Evolutionary conservation across 2,797 vertebrate genomes (phyloP).

Genomic region (Anniella stebbinsi): DNA sequence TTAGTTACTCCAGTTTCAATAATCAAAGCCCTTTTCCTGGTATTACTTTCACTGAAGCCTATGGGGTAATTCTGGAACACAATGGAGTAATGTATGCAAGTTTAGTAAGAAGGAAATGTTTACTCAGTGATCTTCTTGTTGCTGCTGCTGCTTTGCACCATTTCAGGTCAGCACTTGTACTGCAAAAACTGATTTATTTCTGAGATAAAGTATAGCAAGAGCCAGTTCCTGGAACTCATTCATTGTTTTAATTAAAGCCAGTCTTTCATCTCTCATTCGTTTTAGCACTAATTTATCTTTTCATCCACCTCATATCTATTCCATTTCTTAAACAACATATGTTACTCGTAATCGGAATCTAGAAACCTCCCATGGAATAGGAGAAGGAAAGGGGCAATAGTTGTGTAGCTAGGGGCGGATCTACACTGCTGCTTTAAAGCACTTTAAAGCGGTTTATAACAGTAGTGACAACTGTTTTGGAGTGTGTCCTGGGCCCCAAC

Average conservation of each 20-base stretch:
- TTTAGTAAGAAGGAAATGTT: background rate
- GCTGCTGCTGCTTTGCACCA: background rate
- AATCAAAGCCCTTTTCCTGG: background rate
- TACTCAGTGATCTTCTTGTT: background rate
- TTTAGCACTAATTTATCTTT: background rate
- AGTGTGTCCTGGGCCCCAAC: too few relatives aligned
- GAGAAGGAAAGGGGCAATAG: background rate
- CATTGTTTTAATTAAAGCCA: background rate
- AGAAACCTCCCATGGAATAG: background rate
- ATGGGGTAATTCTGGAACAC: background rate
- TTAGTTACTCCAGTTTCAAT: background rate
- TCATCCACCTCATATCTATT: background rate
- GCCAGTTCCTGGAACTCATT: constrained; percentile 4
- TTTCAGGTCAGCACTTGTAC: background rate
- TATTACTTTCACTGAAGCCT: background rate
- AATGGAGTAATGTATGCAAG: background rate
- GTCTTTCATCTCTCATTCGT: background rate
- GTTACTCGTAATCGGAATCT: too few relatives aligned
- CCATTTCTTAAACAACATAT: background rate
- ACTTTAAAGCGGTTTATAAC: too few relatives aligned
- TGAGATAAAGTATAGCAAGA: background rate
- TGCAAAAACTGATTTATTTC: constrained; percentile 18
- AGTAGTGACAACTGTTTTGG: too few relatives aligned
- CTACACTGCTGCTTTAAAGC: too few relatives aligned
- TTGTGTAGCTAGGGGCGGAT: too few relatives aligned